Conservation (phyloP, 2,797 vertebrate species). For the Silurus lanzhouensis region DNA sequence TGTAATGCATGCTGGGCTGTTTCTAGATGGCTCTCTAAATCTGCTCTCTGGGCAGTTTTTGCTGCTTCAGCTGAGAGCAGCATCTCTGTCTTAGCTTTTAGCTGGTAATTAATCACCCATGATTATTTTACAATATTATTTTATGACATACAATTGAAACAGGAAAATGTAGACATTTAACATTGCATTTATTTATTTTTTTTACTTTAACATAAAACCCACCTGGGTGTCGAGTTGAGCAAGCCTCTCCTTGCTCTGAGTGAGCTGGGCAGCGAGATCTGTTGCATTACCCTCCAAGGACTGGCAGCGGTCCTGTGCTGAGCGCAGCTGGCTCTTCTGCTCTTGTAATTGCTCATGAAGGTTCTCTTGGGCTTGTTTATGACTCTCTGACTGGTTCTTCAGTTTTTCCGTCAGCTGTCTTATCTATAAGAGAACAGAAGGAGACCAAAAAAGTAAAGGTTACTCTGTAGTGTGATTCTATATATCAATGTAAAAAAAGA, state of each 20-base stretch:
- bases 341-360: slow-evolving; percentile 96
- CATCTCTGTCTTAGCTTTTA: slow-evolving; percentile 97
- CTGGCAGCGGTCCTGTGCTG: slow-evolving; percentile 87
- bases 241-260: slow-evolving; percentile 91
- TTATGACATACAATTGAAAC: background rate
- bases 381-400: slow-evolving; percentile 97
- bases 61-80: slow-evolving; percentile 92
- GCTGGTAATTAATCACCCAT: slow-evolving; percentile 68
- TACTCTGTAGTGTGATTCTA: too few relatives aligned
- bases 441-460: background rate
- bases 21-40: slow-evolving; percentile 94
- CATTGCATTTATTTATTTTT: too few relatives aligned
- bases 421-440: slow-evolving; percentile 72
- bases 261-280: slow-evolving; percentile 86
- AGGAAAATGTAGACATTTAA: background rate
- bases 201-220: background rate
- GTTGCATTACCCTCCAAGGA: slow-evolving; percentile 81
- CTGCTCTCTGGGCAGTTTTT: slow-evolving; percentile 90
- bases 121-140: background rate
- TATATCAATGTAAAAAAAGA: too few relatives aligned
- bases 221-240: slow-evolving; percentile 93
- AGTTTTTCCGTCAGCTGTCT: slow-evolving; percentile 91
- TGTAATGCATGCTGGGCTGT: slow-evolving; percentile 92
- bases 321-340: slow-evolving; percentile 89
- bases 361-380: slow-evolving; percentile 97